Evolutionary conservation across 2,888 invertebrate species (phyloP), one percentile per base, ranked within the genome.

Genomic region (Dicyrtoma fusca): DNA sequence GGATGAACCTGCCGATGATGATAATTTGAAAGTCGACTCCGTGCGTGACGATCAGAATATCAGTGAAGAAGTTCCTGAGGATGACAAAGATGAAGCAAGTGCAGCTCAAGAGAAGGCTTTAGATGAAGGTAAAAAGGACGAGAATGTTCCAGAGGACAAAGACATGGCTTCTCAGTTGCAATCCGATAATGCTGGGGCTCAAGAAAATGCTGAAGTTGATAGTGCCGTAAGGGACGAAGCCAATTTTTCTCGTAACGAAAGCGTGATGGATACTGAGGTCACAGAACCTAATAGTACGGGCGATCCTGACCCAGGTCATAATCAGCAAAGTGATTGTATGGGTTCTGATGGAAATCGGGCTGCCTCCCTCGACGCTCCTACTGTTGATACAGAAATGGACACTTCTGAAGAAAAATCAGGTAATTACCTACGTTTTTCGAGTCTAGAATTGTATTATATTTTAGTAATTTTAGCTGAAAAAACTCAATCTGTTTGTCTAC

Each of bases 331-430:
- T 34, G 34, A 8, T 34, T 34, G 4, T 34, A 8, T 34, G 3
- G 84, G 84, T 69, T 83, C 83, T 62, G 81, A 82, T 75, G 84
- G 83, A 34, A 76, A 75, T 26, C 76, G 71, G 49, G 75, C 73
- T 13, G 34, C 34, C 8, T 34, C 8, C 3, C 34, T 34, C 8
- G 34, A 34, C 8, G 4, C 3, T 8, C 3, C 3, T 34, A 8
- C 34, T 34, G 3, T 3, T 34, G 34, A 34, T 8, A 34, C 68
- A 6, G 74, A 75, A 17, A 77, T 75, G 45, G 76, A 82, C 85
- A 62, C 84, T 83, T 72, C 76, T 14, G 71, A 76, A 0, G 69
- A 74, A 49, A 76, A 73, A 63, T 77, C 80, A 8, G 79, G 80
- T 73, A 71, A 49, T 55, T 45, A 23, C 23, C 19, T 11, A 59